Conservation (phyloP, 1,140 invertebrate genomes). For the Pseudomyrmex dendroicus region DNA sequence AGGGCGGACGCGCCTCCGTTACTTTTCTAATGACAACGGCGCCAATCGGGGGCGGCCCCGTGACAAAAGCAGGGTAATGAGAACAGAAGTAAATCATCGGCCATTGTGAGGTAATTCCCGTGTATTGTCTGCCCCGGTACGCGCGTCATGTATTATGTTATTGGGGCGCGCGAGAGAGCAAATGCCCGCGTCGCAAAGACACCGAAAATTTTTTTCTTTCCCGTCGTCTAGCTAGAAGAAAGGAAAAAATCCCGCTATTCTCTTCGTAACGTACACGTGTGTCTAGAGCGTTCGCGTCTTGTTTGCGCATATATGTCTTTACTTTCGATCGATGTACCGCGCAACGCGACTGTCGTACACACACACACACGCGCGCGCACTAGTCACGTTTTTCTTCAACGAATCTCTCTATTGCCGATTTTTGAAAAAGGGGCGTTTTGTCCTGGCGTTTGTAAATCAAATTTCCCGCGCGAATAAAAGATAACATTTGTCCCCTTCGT, state of each 20-base stretch:
- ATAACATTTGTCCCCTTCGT: constrained; percentile 27
- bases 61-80: constrained; percentile 82
- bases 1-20: constrained; percentile 76
- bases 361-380: background rate
- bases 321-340: background rate
- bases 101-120: constrained; percentile 82
- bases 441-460: constrained; percentile 36
- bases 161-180: constrained; percentile 69
- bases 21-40: constrained; percentile 81
- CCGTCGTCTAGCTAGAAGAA: constrained; percentile 1
- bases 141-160: constrained; percentile 82
- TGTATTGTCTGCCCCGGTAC: constrained; percentile 78
- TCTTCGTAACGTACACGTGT: too few species aligned
- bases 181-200: constrained; percentile 64
- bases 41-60: constrained; percentile 72
- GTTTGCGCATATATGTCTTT: background rate
- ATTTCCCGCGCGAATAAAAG: constrained; percentile 37
- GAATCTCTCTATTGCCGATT: constrained; percentile 10
- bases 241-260: too few species aligned
- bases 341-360: background rate
- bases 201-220: constrained; percentile 18
- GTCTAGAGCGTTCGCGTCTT: constrained; percentile 21
- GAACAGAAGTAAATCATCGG: constrained; percentile 83
- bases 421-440: background rate
- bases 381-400: constrained; percentile 17